These are phyloP conservation scores for Montifringilla adamsi DNA, from an alignment of 2,113 vertebrate species.

Conservation along the genomic window DNA sequence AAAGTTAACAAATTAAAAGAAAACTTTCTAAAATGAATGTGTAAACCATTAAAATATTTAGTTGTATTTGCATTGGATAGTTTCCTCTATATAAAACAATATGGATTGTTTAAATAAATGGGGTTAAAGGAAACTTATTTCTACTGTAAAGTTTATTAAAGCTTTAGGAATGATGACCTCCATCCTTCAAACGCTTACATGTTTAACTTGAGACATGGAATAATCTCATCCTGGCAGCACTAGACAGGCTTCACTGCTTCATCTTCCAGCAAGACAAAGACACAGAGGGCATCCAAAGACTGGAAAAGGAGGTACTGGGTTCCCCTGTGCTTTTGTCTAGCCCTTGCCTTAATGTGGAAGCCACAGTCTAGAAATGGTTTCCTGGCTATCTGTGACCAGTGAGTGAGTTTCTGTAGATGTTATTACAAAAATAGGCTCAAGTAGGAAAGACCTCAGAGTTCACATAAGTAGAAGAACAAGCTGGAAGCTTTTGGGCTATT, in stretches of 20 bases:
- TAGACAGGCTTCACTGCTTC: neutral
- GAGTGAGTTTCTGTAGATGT: neutral
- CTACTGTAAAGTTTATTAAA: slow-evolving; percentile 62
- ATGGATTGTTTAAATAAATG: slow-evolving; percentile 72
- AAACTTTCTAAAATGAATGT: slow-evolving; percentile 79
- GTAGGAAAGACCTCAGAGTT: neutral
- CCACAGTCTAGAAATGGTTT: neutral
- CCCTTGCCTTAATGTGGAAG: neutral
- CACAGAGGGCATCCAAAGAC: neutral
- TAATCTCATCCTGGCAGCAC: slow-evolving; percentile 10
- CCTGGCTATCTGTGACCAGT: neutral
- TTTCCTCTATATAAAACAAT: slow-evolving; percentile 72
- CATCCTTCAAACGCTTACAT: slow-evolving; percentile 33
- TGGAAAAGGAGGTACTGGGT: neutral
- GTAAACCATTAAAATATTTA: slow-evolving; percentile 82
- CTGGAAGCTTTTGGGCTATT: neutral
- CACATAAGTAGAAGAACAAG: neutral
- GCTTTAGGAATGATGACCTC: slow-evolving; percentile 72
- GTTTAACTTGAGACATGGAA: slow-evolving; percentile 19
- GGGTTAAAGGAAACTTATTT: slow-evolving; percentile 64
- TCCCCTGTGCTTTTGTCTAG: neutral
- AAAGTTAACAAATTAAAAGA: slow-evolving; percentile 81
- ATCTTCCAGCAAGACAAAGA: neutral
- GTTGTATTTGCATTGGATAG: slow-evolving; percentile 68
- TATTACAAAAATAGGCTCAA: neutral